Conservation (phyloP, 2,113 vertebrate genomes). For the Arenaria interpres region DNA sequence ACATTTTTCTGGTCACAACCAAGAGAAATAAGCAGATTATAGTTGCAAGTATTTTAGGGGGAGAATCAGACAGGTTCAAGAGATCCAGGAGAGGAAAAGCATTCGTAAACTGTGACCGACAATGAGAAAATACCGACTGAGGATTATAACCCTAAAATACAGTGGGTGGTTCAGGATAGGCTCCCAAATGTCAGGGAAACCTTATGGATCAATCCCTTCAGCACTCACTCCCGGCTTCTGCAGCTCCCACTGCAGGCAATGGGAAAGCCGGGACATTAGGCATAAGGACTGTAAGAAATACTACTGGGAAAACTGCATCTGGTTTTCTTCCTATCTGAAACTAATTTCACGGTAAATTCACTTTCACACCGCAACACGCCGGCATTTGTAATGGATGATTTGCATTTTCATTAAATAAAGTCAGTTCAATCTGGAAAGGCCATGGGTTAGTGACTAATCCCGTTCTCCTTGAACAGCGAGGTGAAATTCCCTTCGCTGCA, state of each 20-base stretch:
- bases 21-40: background rate
- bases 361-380: background rate
- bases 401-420: background rate
- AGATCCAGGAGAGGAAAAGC: background rate
- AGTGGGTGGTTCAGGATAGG: background rate
- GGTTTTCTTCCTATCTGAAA: background rate
- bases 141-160: background rate
- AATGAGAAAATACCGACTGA: background rate
- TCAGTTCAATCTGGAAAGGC: background rate
- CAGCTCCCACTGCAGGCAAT: background rate
- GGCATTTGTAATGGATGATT: background rate
- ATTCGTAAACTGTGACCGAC: background rate
- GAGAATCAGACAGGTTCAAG: background rate
- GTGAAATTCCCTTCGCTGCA: background rate
- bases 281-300: background rate
- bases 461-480: accelerated
- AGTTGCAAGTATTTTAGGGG: background rate
- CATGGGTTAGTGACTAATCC: background rate
- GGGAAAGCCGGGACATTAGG: background rate
- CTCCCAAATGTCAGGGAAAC: background rate
- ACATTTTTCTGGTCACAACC: background rate
- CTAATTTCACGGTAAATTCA: background rate
- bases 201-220: background rate
- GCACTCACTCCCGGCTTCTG: background rate
- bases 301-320: background rate